These are phyloP conservation scores for Otocyon megalotis DNA, from an alignment of 2,113 vertebrate genomes.

Conservation along the genomic window DNA sequence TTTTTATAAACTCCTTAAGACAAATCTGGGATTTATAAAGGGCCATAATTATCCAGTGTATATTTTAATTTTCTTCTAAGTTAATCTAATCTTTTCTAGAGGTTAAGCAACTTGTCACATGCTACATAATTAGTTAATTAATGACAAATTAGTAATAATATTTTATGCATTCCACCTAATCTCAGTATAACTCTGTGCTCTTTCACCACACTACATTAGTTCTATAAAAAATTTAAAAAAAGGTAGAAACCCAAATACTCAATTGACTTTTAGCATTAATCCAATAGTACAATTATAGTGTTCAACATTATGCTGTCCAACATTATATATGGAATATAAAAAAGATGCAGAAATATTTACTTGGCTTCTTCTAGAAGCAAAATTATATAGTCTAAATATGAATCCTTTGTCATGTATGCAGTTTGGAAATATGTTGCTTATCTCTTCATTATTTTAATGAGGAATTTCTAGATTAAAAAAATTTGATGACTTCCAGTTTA, in stretches of 20 bases:
- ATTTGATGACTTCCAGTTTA: neutral
- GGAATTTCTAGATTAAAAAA: neutral
- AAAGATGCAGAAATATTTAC: neutral
- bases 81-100: neutral
- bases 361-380: neutral
- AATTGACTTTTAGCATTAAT: neutral
- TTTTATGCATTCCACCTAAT: neutral
- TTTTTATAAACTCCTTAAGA: neutral
- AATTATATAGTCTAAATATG: neutral
- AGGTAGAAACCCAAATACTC: neutral
- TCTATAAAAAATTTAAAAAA: neutral
- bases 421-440: neutral
- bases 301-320: neutral
- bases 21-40: neutral
- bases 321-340: neutral
- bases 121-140: neutral
- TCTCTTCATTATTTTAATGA: neutral
- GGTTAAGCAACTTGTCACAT: neutral
- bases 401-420: neutral
- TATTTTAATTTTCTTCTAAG: constrained; percentile 1
- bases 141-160: neutral
- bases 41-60: neutral
- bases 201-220: neutral
- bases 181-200: neutral
- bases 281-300: neutral